Base-by-base conservation (phyloP, 2,888 invertebrate species). In the Trileptium ribeirensis region DNA sequence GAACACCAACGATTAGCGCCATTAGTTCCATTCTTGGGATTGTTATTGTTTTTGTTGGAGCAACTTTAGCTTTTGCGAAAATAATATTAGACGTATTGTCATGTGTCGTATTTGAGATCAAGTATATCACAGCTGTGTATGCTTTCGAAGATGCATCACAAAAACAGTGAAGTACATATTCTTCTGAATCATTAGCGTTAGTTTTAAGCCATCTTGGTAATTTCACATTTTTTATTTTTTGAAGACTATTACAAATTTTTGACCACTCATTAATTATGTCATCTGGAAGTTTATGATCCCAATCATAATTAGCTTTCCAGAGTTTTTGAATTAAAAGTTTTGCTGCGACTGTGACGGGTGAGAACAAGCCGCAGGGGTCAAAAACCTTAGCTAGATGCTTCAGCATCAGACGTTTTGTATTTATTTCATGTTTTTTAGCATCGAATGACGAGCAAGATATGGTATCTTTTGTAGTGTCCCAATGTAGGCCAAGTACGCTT, bases 241-340 rank as follows among this genome's bases (percentile, higher is more conserved):
- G 33, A 3, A 70, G 36, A 70, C 36, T 36, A 19, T 70, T 29
- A 33, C 15, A n/a, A 8, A 15, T 19, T 8, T 36, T 70, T n/a
- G 15, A 8, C n/a, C n/a, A n/a, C 8, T 33, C 31, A 15, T 15
- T 15, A n/a, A 37, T 3, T 3, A n/a, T 24, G 3, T 75, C 77
- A 34, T 8, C n/a, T 2, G 84, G 82, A 29, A 86, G 70, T 0
- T 64, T 51, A 3, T 84, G 83, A 83, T 87, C 86, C 86, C 86
- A 86, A 0, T 78, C 82, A 1, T 83, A 8, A 0, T 83, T 77
- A 24, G 67, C 40, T 29, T 81, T 79, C 85, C 86, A 87, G 0
- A 86, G 51, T 19, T 82, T 40, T 82, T 86, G 86, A 37, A 87
- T 74, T 2, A 86, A 40, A 1, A 84, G 82, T 74, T 86, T 87